Evolutionary conservation across 2,113 vertebrate species (phyloP).

Genomic region (Columba janthina): DNA sequence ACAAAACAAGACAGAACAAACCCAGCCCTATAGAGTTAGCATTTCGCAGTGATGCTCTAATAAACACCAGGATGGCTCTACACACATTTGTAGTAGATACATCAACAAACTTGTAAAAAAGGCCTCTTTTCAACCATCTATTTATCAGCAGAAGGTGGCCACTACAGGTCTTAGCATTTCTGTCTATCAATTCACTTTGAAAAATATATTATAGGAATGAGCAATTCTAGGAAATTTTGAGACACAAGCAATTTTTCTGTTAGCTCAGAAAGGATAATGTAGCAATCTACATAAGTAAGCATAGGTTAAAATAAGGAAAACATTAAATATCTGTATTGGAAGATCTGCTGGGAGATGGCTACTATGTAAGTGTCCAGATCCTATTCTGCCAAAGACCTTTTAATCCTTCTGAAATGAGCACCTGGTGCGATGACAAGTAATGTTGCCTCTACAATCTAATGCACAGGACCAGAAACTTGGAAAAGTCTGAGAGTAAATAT

Average conservation of each 20-base stretch:
- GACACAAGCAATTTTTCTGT: neutral
- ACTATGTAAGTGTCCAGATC: neutral
- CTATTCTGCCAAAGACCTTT: neutral
- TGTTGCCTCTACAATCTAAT: neutral
- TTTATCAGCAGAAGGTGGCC: neutral
- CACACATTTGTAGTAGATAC: neutral
- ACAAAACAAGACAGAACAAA: constrained; percentile 7
- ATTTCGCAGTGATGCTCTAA: neutral
- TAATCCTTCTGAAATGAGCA: neutral
- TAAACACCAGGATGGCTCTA: neutral
- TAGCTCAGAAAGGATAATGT: neutral
- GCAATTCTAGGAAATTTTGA: neutral
- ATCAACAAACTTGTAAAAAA: neutral
- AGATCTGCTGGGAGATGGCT: neutral
- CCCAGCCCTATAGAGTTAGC: neutral
- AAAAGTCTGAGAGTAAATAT: neutral
- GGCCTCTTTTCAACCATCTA: neutral
- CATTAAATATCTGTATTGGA: neutral
- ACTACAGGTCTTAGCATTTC: neutral
- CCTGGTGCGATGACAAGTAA: neutral
- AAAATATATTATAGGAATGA: neutral
- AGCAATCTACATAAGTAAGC: neutral
- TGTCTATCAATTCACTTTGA: neutral
- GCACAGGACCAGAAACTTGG: neutral
- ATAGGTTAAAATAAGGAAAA: neutral